Conservation (phyloP, 2,888 invertebrate genomes). For the Hanleya hanleyi region DNA sequence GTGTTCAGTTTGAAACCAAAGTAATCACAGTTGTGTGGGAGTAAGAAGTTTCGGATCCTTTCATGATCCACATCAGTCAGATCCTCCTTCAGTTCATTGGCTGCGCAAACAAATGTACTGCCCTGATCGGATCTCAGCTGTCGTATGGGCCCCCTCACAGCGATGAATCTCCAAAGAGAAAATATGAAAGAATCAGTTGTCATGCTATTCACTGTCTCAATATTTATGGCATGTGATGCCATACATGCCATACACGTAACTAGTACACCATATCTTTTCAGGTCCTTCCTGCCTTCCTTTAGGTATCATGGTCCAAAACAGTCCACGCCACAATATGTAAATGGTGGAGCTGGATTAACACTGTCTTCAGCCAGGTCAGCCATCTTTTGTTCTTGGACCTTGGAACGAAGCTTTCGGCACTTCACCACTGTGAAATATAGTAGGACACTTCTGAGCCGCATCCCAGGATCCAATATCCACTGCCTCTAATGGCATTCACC, state of each 20-base stretch:
- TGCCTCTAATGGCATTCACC: constrained; percentile 27
- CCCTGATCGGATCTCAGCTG: constrained; percentile 43
- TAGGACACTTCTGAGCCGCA: constrained; percentile 30
- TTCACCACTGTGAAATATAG: constrained; percentile 29
- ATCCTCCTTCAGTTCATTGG: constrained; percentile 35
- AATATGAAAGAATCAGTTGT: constrained; percentile 49
- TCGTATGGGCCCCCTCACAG: constrained; percentile 38
- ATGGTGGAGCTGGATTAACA: constrained; percentile 40
- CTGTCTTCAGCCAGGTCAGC: constrained; percentile 45
- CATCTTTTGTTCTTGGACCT: constrained; percentile 31
- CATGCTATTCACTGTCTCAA: constrained; percentile 46
- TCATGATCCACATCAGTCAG: background rate
- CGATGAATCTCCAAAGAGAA: constrained; percentile 41
- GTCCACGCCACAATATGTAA: constrained; percentile 45
- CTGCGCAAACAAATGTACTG: constrained; percentile 45
- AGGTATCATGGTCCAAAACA: constrained; percentile 51
- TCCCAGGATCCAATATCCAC: constrained; percentile 40
- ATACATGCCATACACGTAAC: constrained; percentile 51
- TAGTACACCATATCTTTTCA: constrained; percentile 47
- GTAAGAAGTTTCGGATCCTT: background rate
- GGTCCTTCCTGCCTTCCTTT: constrained; percentile 46
- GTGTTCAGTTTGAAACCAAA: background rate
- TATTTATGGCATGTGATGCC: constrained; percentile 44
- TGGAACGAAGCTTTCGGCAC: constrained; percentile 23
- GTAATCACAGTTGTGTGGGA: background rate